phyloP scores from a whole-genome alignment of 1,140 invertebrate species.

The Apis florea region DNA sequence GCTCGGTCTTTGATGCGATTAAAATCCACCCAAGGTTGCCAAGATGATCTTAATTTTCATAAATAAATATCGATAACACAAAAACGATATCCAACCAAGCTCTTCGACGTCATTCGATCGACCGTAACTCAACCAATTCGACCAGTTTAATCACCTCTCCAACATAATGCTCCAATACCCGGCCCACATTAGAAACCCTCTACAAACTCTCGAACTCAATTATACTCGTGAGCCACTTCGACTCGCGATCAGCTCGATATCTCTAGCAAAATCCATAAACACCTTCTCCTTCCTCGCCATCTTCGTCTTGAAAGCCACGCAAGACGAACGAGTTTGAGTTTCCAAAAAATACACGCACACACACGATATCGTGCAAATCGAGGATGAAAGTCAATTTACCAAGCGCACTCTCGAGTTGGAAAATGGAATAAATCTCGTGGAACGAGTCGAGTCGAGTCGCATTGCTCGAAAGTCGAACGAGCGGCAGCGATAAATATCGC shows the following conservation, averaged over 20 bases:
- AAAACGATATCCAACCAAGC: too few relatives aligned
- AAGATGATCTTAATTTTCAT: too few relatives aligned
- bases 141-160: too few relatives aligned
- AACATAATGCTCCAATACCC: too few relatives aligned
- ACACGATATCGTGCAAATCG: background rate
- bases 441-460: background rate
- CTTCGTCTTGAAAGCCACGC: too few relatives aligned
- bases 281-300: background rate
- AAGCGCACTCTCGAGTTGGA: background rate
- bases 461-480: constrained; percentile 29
- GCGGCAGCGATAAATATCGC: constrained; percentile 26
- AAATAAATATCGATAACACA: too few relatives aligned
- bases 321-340: background rate
- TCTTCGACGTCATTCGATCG: too few relatives aligned
- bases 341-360: background rate
- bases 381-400: background rate
- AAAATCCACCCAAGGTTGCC: too few relatives aligned
- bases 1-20: too few relatives aligned
- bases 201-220: background rate
- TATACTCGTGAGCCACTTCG: background rate
- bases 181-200: background rate
- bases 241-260: background rate
- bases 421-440: constrained; percentile 16
- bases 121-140: too few relatives aligned
- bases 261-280: background rate